Conservation (phyloP, 2,113 vertebrate genomes). For the Ginglymostoma cirratum region DNA sequence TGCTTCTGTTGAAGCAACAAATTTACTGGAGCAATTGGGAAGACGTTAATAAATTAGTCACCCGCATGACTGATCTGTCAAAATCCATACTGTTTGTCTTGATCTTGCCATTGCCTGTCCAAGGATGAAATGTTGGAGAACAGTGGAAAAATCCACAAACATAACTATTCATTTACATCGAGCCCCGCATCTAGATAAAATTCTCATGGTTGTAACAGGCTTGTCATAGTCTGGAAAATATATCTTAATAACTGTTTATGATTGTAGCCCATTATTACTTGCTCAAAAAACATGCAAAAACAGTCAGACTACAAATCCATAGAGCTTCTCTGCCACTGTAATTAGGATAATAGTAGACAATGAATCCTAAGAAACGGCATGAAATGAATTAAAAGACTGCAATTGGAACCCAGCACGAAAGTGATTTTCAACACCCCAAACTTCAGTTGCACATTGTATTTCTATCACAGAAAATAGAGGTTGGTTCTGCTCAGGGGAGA, state of each 20-base stretch:
- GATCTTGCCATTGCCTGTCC: not conserved
- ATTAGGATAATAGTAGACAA: not conserved
- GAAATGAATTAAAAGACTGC: not conserved
- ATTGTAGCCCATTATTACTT: not conserved
- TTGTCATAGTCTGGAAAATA: not conserved
- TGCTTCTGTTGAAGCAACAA: not conserved
- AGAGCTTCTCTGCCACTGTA: not conserved
- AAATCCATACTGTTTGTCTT: not conserved
- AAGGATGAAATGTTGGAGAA: not conserved
- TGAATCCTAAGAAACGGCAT: not conserved
- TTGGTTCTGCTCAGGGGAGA: not conserved
- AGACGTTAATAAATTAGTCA: not conserved
- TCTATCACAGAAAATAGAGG: not conserved
- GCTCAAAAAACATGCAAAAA: not conserved
- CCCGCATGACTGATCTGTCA: too few relatives aligned
- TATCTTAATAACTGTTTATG: not conserved
- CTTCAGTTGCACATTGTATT: not conserved
- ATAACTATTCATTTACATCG: not conserved
- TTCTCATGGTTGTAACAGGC: not conserved
- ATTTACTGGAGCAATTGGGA: not conserved
- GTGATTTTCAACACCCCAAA: not conserved
- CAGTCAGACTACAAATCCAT: not conserved
- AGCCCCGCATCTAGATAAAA: not conserved
- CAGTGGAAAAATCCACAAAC: not conserved
- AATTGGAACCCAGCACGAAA: not conserved